phyloP scores from a whole-genome alignment of 2,888 invertebrate genomes.

The Dryocosmus kuriphilus region DNA sequence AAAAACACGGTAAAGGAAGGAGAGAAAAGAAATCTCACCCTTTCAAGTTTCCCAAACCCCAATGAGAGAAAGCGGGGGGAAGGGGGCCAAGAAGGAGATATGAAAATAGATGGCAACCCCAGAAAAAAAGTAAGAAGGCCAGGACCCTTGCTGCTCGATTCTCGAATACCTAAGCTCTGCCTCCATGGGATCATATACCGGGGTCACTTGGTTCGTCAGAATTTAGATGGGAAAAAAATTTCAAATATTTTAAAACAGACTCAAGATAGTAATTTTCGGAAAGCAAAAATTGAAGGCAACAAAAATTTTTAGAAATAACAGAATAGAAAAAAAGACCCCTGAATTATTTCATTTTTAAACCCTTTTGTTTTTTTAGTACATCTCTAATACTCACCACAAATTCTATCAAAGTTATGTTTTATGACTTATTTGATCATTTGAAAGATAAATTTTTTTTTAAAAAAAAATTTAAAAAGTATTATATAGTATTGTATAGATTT shows the following conservation, averaged over 20 bases:
- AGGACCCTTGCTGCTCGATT: conserved; percentile 73
- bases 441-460: neutral
- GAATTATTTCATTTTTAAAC: neutral
- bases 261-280: neutral
- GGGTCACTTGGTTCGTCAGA: conserved; percentile 38
- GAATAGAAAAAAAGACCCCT: neutral
- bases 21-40: conserved; percentile 48
- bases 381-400: too few relatives aligned
- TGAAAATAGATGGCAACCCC: conserved; percentile 44
- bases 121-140: conserved; percentile 68
- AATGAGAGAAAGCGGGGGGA: conserved; percentile 52
- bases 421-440: neutral
- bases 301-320: too few relatives aligned
- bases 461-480: too few relatives aligned
- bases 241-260: conserved; percentile 24
- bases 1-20: conserved; percentile 43
- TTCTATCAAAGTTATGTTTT: neutral
- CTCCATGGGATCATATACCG: conserved; percentile 41
- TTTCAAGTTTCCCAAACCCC: conserved; percentile 61
- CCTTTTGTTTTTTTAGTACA: neutral
- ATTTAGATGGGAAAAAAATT: conserved; percentile 35
- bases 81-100: conserved; percentile 40
- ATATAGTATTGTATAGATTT: too few relatives aligned
- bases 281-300: too few relatives aligned
- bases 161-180: conserved; percentile 61